Evolutionary conservation across 2,797 vertebrate species (phyloP), one percentile per base, ranked within the genome.

Genomic region (Enteromius trimaculatus): DNA sequence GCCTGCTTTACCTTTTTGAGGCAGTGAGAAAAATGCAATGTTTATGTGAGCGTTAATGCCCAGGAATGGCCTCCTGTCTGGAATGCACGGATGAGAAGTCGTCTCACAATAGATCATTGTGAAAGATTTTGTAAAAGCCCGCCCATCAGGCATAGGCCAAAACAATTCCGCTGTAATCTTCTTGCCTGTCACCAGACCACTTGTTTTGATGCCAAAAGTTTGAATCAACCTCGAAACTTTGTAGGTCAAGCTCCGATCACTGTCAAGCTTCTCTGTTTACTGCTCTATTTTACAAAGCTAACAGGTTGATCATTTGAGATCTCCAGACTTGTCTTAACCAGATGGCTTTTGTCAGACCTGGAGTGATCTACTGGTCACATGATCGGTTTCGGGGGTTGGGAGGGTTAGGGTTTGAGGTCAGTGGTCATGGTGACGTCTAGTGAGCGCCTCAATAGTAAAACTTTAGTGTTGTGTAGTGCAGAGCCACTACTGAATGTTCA

Each of bases 111-210:
- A 89, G 83, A 88, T 91, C 85, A 89, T 89, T 88, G 90, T 91
- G 86, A 89, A 81, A 74, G 74, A 75, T 87, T 85, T 80, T 88
- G 74, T 89, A 80, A 82, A 84, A 89, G 83, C 88, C 80, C 81
- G 84, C 87, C 84, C 88, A 85, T 91, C 88, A 90, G 89, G 87
- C 90, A 83, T 66, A 87, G 85, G 87, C 89, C 85, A 77, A 72
- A 87, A 80, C 88, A 85, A 87, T 90, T 92, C 87, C 87, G 84
- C 77, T 68, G 79, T 92, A 90, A 92, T 92, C 90, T 87, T 85
- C 85, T 90, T 91, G 85, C 85, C 85, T 84, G 87, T 90, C 92
- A 92, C 80, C 87, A 89, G 90, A 90, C 84, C 49, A 80, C 79
- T 89, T 82, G 79, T 82, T 78, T 62, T 31, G 66, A 85, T 89